Evolutionary conservation across 2,797 vertebrate species (phyloP), one percentile per base, ranked within the genome.

Genomic region (Hydrocynus forskahlii): DNA sequence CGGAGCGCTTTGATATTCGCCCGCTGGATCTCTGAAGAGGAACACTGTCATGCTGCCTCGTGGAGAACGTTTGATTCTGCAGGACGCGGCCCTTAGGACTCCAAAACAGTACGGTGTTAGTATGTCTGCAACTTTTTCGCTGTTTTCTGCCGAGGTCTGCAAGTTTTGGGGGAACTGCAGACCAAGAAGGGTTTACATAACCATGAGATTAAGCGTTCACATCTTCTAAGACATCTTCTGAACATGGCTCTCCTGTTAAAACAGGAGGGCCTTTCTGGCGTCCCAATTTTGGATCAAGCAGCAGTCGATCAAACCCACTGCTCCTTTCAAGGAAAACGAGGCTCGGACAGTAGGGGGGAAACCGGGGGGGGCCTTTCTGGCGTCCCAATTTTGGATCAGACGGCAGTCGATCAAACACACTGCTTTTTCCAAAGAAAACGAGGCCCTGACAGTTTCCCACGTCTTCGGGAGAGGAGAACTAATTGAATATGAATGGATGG

Each of bases 401-500:
- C 59, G 25, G 59, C 59, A 29, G 57, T 60, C 55, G 16, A 23
- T 17, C 35, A 29, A 29, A 29, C 29, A 29, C 54, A 13, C 52
- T 2, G 23, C 23, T 25, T 62, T 9, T 13, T 29, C 59, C 59
- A 23, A 54, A 76, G n/a, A 52, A 66, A 75, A 29, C 29, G 63
- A 64, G 6, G 43, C 23, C 35, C 62, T 5, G 17, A 7, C 50
- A 55, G 48, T 23, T 25, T 57, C 23, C 57, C 19, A 81, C 75
- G 52, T 21, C 60, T 50, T 50, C 14, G 43, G 57, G 21, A 73
- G 38, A 79, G 54, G 67, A 74, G 52, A 19, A n/a, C 13, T n/a
- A 57, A 82, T 50, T 21, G 43, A 78, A 67, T 35, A 73, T 25
- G 69, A 78, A 57, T 17, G 40, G 52, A 50, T 23, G 73, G 76